Evolutionary conservation across 2,113 vertebrate species (phyloP), one percentile per base, ranked within the genome.

Genomic region (Dromaius novaehollandiae): DNA sequence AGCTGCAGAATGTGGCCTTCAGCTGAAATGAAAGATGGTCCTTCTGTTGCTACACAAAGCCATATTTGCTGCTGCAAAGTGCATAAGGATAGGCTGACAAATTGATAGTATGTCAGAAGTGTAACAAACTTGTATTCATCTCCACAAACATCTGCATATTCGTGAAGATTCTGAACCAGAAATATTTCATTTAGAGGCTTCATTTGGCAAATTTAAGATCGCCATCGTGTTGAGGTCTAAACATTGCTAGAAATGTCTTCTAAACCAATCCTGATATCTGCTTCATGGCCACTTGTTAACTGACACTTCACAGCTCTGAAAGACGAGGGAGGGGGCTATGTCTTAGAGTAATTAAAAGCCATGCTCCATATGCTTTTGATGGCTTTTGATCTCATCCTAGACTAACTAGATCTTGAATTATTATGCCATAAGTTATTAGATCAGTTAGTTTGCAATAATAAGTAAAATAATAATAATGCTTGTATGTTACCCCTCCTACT

Each of bases 11-110:
- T 95, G 96, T 97, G 97, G 97, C 97, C 96, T 97, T 96, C 95
- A 92, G 95, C 95, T 91, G 86, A 95, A 90, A 88, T 95, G 91
- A 97, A 97, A 95, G 70, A 96, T 96, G 76, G 86, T 91, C 91
- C 76, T 97, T 97, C 96, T 97, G 94, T 96, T 97, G 95, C 94
- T 96, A 94, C 94, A 95, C 96, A 95, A 96, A 97, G 87, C 95
- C 96, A 96, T 93, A 95, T 97, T 97, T 96, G 93, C 85, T 93
- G 93, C 96, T 96, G 88, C 90, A 95, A 98, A 96, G 96, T 95
- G 97, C 96, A 97, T 96, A 97, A 97, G 81, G 93, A 97, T 88
- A 96, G 86, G 84, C 89, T 97, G 70, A 85, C 88, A 97, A 96
- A 94, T 85, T 96, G 95, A 86, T 96, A 96, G 87, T 58, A 60